A percentile compares a stretch with the other conserved stretches of the same genome.
Evolutionary conservation across 1,140 invertebrate genomes (phyloP).

Genomic region (Monochamus saltuarius): DNA sequence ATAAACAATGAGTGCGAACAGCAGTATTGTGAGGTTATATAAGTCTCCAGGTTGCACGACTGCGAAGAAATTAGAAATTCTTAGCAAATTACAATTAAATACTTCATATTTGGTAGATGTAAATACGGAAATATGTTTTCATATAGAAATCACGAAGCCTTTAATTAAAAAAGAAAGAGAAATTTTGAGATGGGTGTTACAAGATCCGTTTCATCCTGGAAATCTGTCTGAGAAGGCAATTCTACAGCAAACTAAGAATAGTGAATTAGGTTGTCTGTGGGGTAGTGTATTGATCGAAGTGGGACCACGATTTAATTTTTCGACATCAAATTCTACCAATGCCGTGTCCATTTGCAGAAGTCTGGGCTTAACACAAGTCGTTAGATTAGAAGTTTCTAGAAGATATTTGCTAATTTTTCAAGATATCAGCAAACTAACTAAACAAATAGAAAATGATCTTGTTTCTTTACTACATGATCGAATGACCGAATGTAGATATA

Average conservation of each 20-base stretch:
- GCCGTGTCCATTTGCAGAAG: conserved; percentile 90
- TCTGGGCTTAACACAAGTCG: conserved; percentile 71
- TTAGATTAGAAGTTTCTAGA: conserved; percentile 77
- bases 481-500: conserved; percentile 78
- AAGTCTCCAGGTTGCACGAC: conserved; percentile 41
- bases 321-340: conserved; percentile 92
- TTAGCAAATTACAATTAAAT: conserved; percentile 39
- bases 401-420: conserved; percentile 71
- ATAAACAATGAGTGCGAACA: conserved; percentile 20
- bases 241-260: conserved; percentile 50
- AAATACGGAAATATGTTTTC: conserved; percentile 77
- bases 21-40: conserved; percentile 43
- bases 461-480: conserved; percentile 72
- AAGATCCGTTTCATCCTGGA: conserved; percentile 62
- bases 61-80: conserved; percentile 43
- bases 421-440: conserved; percentile 43
- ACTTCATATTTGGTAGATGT: conserved; percentile 48
- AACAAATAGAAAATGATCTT: conserved; percentile 56
- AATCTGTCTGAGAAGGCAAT: conserved; percentile 51
- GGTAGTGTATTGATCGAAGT: conserved; percentile 72
- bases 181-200: conserved; percentile 71
- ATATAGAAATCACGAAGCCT: conserved; percentile 64
- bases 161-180: conserved; percentile 57
- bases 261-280: too few species aligned
- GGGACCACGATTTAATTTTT: conserved; percentile 89